phyloP scores from a whole-genome alignment of 37 sponge, comb jelly and placozoan genomes.

The Lycopodina hypogea region DNA sequence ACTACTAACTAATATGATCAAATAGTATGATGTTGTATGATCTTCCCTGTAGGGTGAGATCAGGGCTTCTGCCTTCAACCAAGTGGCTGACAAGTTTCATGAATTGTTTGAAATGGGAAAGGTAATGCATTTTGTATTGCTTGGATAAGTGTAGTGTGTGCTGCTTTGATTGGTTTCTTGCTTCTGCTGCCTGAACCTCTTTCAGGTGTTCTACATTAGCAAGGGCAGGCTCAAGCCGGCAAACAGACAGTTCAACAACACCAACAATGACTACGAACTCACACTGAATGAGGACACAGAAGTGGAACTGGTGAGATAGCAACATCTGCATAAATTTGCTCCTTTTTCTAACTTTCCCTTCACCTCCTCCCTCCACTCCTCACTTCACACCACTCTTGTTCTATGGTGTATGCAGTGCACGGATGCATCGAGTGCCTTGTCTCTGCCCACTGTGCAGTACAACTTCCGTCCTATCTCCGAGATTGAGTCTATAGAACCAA shows the following conservation, averaged over 20 bases:
- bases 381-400: background rate
- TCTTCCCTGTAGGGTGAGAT: slow-evolving; percentile 67
- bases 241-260: slow-evolving; percentile 79
- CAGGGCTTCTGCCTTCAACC: slow-evolving; percentile 81
- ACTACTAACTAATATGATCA: no score
- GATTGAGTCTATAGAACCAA: slow-evolving; percentile 49
- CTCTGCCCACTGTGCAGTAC: slow-evolving; percentile 63
- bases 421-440: slow-evolving; percentile 18
- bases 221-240: slow-evolving; percentile 78
- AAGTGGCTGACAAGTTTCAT: slow-evolving; percentile 69
- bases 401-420: slow-evolving; percentile 54
- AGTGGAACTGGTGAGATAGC: slow-evolving; percentile 60
- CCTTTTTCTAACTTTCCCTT: background rate
- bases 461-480: slow-evolving; percentile 65
- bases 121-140: no score
- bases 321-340: background rate
- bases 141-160: background rate
- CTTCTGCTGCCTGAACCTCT: no score
- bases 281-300: slow-evolving; percentile 65
- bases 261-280: slow-evolving; percentile 92
- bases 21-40: no score
- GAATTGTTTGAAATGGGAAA: slow-evolving; percentile 71
- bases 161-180: background rate
- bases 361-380: background rate
- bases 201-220: slow-evolving; percentile 77